These are phyloP conservation scores for Melanotaenia parkinsoni DNA, from an alignment of 2,797 vertebrate genomes.

Conservation along the genomic window DNA sequence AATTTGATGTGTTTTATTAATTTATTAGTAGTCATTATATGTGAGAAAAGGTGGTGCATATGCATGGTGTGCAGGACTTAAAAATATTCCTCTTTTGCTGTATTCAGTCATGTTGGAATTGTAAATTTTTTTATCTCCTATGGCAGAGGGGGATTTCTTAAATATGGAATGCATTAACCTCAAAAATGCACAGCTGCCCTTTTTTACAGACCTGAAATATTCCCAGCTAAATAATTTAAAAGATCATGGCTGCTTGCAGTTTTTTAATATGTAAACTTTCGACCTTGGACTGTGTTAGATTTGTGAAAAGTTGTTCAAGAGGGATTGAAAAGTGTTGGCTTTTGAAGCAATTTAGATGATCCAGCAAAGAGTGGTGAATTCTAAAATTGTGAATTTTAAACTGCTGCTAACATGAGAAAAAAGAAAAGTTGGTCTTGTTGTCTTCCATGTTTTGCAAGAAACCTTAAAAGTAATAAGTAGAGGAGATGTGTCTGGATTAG, in stretches of 20 bases:
- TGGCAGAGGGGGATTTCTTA: not conserved
- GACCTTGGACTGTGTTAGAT: constrained; percentile 21
- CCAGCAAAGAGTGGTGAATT: not conserved
- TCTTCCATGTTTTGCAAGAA: constrained; percentile 11
- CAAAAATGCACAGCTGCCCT: constrained; percentile 17
- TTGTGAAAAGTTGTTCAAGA: not conserved
- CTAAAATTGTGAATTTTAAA: constrained; percentile 8
- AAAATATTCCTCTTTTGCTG: constrained; percentile 15
- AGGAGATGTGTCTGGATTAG: constrained; percentile 53
- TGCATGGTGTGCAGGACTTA: constrained; percentile 23
- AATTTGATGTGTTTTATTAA: constrained; percentile 31
- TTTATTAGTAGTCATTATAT: constrained; percentile 30
- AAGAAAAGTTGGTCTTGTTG: constrained; percentile 29
- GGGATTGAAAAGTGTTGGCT: not conserved
- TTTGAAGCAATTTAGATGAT: not conserved
- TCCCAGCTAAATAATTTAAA: constrained; percentile 3
- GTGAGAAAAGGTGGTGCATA: constrained; percentile 5
- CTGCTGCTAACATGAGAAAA: constrained; percentile 16
- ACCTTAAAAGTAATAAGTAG: constrained; percentile 25
- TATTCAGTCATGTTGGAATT: constrained; percentile 21
- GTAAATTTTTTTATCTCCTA: constrained; percentile 16
- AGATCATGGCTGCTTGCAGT: constrained; percentile 15
- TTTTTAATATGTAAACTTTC: constrained; percentile 30
- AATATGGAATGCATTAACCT: constrained; percentile 16
- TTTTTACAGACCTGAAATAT: constrained; percentile 32